A percentile compares a stretch with the other conserved stretches of the same genome.
phyloP scores from a whole-genome alignment of 2,888 invertebrate species.

The Noctua janthe region DNA sequence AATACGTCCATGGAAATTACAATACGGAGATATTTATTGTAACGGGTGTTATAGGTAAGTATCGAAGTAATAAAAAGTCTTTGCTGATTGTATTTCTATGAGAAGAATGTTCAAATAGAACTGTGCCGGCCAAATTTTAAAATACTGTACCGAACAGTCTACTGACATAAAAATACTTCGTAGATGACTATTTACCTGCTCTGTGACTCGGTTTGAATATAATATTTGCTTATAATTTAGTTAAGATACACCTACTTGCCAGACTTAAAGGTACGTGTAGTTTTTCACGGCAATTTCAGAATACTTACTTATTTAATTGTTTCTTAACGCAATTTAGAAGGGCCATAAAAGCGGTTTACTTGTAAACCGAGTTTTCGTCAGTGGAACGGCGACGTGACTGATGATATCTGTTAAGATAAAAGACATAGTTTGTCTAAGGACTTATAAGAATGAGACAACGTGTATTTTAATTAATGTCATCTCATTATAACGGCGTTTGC shows the following conservation, averaged over 20 bases:
- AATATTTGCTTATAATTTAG: conserved; percentile 52
- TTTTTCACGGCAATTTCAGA: conserved; percentile 42
- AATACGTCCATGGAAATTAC: conserved; percentile 43
- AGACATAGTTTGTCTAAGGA: conserved; percentile 68
- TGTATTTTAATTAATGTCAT: conserved; percentile 64
- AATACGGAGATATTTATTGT: conserved; percentile 49
- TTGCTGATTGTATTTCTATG: conserved; percentile 5
- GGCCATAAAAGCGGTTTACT: conserved; percentile 72
- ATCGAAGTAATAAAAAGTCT: conserved; percentile 18
- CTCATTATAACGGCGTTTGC: conserved; percentile 72
- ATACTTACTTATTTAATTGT: conserved; percentile 70
- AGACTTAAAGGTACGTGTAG: conserved; percentile 43
- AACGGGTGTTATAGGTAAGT: conserved; percentile 38
- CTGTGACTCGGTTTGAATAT: conserved; percentile 18
- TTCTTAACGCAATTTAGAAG: conserved; percentile 70
- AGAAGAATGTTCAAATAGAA: neutral
- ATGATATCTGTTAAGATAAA: conserved; percentile 74
- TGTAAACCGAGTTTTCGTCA: conserved; percentile 71
- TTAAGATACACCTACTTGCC: conserved; percentile 7
- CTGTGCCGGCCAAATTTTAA: neutral
- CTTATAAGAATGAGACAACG: conserved; percentile 61
- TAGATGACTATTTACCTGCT: conserved; percentile 9
- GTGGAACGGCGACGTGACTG: conserved; percentile 77
- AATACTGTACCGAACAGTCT: neutral
- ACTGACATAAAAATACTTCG: conserved; percentile 7